Conservation (phyloP, 2,888 invertebrate species). For the Drosophila prolongata region DNA sequence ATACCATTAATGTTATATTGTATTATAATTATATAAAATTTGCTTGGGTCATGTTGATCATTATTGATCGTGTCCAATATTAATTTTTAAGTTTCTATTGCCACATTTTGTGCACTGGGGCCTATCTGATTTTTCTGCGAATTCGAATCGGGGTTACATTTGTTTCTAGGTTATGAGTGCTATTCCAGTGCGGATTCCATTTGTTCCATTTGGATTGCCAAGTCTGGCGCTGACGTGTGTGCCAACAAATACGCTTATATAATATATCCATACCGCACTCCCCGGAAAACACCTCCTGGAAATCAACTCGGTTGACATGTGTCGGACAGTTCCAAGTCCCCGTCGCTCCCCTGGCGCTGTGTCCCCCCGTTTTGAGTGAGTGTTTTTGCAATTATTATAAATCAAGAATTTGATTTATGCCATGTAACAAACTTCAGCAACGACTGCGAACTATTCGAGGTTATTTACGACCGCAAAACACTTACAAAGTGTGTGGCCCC, state of each 20-base stretch:
- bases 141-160: neutral
- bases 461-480: slow-evolving; percentile 66
- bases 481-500: slow-evolving; percentile 60
- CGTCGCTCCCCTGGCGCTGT: neutral
- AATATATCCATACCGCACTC: slow-evolving; percentile 1
- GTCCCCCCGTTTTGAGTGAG: slow-evolving; percentile 36
- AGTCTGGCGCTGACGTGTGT: slow-evolving; percentile 63
- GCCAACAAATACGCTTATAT: slow-evolving; percentile 48
- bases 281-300: slow-evolving; percentile 1
- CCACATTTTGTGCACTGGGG: too few relatives aligned
- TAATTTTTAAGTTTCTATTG: too few relatives aligned
- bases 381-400: slow-evolving; percentile 73
- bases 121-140: neutral
- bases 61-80: too few relatives aligned
- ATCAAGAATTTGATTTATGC: slow-evolving; percentile 74
- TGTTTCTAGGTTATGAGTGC: neutral
- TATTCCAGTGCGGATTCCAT: neutral
- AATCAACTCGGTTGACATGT: slow-evolving; percentile 59
- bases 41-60: too few relatives aligned
- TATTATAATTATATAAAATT: too few relatives aligned
- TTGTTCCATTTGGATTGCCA: slow-evolving; percentile 2
- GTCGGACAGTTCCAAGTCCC: slow-evolving; percentile 55
- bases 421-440: slow-evolving; percentile 66
- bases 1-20: too few relatives aligned
- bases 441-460: slow-evolving; percentile 51